Base-by-base conservation (phyloP, 2,113 vertebrate genomes). In the Sinocyclocheilus maitianheensis region DNA sequence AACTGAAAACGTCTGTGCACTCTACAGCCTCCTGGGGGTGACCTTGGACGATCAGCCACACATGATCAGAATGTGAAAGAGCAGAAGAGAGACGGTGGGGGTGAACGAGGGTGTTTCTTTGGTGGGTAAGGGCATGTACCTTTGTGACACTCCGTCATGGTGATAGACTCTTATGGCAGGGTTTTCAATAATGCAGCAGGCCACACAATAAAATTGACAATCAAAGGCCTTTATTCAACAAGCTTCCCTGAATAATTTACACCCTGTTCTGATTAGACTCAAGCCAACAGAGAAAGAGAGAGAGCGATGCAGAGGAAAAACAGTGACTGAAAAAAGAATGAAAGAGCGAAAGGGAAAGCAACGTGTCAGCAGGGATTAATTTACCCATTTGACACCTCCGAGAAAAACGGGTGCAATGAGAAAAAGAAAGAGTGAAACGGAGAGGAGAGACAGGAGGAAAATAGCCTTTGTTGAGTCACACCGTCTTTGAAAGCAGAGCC, bases 211-310 rank as follows among this genome's bases (percentile, higher is more conserved):
- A 93, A 93, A 90, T 92, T 94, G 94, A 90, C 94, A 94, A 91
- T 94, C 92, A 93, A 91, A 92, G 87, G 87, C 79, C 91, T 90
- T 91, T 88, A 91, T 85, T 93, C 91, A 82, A 81, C 89, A 90
- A 88, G 88, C 81, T 89, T 65, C 75, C 87, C 91, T 95, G 91
- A 94, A 95, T 95, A 91, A 95, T 95, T 95, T 91, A 95, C 90
- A 86, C 83, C 85, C 30, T 85, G 90, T 91, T 92, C 91, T 94
- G 93, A 94, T 95, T 94, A 93, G 91, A 91, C 91, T 67, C 83
- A 76, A 85, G 40, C 76, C 55, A 85, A 51, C 82, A 40, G 26
- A 34, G 10, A 37, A 7, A 55, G 22, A 67, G 22, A 24, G 24
- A 26, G 55, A 40, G 26, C 48, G 37, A 13, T 46, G 14, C 22